A percentile compares a stretch with the other conserved stretches of the same genome.
Conservation (phyloP, 2,113 vertebrate species). For the Poecile atricapillus region DNA sequence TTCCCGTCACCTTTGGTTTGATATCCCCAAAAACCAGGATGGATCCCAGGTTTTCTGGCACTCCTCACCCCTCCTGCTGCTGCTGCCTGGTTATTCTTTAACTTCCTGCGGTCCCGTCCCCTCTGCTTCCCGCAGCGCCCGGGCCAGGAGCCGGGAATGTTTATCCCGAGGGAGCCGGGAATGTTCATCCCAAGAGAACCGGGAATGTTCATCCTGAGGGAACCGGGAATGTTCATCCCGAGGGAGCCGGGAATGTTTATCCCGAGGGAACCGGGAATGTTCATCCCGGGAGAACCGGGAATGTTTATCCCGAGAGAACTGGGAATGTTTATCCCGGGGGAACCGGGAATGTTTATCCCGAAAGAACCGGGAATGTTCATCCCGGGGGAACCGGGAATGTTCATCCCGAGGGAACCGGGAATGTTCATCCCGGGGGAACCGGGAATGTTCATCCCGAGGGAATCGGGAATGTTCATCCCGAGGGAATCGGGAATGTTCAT, state of each 20-base stretch:
- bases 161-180: constrained; percentile 10
- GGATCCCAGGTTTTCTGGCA: neutral
- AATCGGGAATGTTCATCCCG: neutral
- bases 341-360: too few species aligned
- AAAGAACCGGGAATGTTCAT: too few species aligned
- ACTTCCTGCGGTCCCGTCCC: constrained; percentile 73
- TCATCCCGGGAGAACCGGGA: constrained; percentile 36
- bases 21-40: constrained; percentile 46
- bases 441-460: constrained; percentile 64
- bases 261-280: constrained; percentile 37
- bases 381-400: neutral
- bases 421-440: constrained; percentile 56
- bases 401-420: neutral
- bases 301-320: constrained; percentile 69
- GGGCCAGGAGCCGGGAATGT: neutral
- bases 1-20: neutral
- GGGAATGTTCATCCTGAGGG: too few species aligned
- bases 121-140: neutral
- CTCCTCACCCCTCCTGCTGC: neutral
- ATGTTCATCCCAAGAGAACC: constrained; percentile 47
- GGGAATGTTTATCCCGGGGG: constrained; percentile 67
- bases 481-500: constrained; percentile 62
- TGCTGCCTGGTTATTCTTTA: constrained; percentile 21
- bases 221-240: too few species aligned
- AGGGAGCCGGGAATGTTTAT: neutral